phyloP scores from a whole-genome alignment of 2,888 invertebrate genomes.

The Cerastis rubricosa region DNA sequence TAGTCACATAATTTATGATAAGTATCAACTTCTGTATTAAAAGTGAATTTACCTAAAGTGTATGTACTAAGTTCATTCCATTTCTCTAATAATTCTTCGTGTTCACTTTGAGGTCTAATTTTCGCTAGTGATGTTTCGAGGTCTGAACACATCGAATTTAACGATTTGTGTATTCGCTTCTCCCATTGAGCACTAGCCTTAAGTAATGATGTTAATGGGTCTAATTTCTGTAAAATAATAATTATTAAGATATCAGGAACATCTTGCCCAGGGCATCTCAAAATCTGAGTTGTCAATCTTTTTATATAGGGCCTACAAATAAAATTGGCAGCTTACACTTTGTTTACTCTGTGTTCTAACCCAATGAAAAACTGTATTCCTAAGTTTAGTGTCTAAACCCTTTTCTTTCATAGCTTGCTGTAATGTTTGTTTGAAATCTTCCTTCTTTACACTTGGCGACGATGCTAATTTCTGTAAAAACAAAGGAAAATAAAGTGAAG shows the following conservation, averaged over 20 bases:
- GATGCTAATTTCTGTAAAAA: constrained; percentile 93
- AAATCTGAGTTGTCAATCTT: neutral
- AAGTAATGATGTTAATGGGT: constrained; percentile 94
- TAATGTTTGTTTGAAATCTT: constrained; percentile 94
- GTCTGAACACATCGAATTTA: constrained; percentile 98
- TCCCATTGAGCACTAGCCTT: constrained; percentile 98
- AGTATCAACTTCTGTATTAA: neutral
- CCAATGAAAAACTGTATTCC: constrained; percentile 96
- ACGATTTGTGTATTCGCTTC: constrained; percentile 97
- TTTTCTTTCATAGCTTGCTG: constrained; percentile 94
- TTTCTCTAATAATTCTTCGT: constrained; percentile 95
- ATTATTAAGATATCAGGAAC: neutral
- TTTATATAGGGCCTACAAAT: neutral
- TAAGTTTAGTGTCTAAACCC: constrained; percentile 95
- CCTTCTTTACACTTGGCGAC: constrained; percentile 93
- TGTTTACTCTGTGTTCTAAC: constrained; percentile 91
- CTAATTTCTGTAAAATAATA: constrained; percentile 86
- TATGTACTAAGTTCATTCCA: constrained; percentile 98
- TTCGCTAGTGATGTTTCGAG: constrained; percentile 96
- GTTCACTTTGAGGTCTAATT: constrained; percentile 94
- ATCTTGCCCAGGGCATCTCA: neutral
- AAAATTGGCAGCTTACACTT: constrained; percentile 72
- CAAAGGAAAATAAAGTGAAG: constrained; percentile 39
- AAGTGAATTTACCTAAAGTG: constrained; percentile 93
- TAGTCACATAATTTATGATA: neutral